Evolutionary conservation across 2,888 invertebrate genomes (phyloP).

Genomic region (Harpalus rubripes): DNA sequence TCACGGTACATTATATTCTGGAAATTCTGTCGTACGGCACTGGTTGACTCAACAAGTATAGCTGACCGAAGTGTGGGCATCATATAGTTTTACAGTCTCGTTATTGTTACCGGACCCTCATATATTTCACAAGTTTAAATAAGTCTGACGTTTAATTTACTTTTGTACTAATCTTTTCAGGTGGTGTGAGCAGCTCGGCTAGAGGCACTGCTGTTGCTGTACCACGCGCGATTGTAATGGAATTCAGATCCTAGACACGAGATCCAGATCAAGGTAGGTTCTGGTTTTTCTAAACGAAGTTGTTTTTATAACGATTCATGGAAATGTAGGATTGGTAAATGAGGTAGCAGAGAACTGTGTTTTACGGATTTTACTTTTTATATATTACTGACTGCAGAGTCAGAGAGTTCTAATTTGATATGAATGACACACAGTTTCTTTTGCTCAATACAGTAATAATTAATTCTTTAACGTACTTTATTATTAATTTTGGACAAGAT

Average conservation of each 20-base stretch:
- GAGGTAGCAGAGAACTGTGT: neutral
- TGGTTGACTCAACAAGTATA: slow-evolving; percentile 37
- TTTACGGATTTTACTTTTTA: slow-evolving; percentile 27
- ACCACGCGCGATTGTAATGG: slow-evolving; percentile 38
- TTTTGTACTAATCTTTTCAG: slow-evolving; percentile 69
- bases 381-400: neutral
- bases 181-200: slow-evolving; percentile 36
- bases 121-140: slow-evolving; percentile 75
- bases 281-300: slow-evolving; percentile 6
- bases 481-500: no score
- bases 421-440: no score
- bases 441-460: no score
- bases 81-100: slow-evolving; percentile 56
- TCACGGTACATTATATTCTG: neutral
- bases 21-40: slow-evolving; percentile 9
- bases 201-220: slow-evolving; percentile 12
- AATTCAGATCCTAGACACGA: slow-evolving; percentile 39
- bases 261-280: slow-evolving; percentile 30
- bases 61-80: slow-evolving; percentile 54
- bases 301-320: slow-evolving; percentile 42
- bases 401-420: no score
- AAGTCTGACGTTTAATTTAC: slow-evolving; percentile 75
- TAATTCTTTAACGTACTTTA: no score
- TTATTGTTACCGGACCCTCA: slow-evolving; percentile 70
- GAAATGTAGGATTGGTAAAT: slow-evolving; percentile 49